These are phyloP conservation scores for Gorsachius magnificus DNA, from an alignment of 2,797 vertebrate genomes.

Conservation along the genomic window DNA sequence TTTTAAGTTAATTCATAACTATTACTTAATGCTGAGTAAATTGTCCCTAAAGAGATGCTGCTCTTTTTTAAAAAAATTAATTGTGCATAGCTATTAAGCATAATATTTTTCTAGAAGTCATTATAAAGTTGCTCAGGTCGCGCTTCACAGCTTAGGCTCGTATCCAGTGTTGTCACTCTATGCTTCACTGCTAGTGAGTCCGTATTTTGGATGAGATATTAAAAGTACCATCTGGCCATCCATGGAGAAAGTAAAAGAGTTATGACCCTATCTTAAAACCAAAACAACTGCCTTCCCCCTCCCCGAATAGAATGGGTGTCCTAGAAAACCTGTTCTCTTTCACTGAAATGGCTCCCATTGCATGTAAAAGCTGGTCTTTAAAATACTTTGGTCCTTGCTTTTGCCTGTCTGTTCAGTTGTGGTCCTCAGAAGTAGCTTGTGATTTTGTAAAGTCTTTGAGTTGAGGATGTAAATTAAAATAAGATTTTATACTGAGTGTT, in stretches of 20 bases:
- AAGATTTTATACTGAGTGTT: neutral
- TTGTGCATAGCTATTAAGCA: neutral
- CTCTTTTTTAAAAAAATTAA: neutral
- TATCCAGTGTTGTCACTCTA: neutral
- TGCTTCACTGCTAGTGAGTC: neutral
- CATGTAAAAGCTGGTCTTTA: neutral
- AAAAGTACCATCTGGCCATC: neutral
- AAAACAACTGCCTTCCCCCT: neutral
- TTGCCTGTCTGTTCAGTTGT: neutral
- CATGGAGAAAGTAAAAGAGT: neutral
- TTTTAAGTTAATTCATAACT: neutral
- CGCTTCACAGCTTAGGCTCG: neutral
- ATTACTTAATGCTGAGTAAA: neutral
- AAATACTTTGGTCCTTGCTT: neutral
- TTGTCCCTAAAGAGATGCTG: neutral
- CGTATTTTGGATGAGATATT: neutral
- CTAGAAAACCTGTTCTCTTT: neutral
- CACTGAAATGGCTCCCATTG: neutral
- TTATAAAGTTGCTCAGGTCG: neutral
- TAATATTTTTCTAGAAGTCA: neutral
- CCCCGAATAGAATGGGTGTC: neutral
- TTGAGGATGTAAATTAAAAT: neutral
- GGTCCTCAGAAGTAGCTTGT: neutral
- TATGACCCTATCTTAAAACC: neutral
- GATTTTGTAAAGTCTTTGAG: neutral